A percentile compares a stretch with the other conserved stretches of the same genome.
phyloP scores from a whole-genome alignment of 2,113 vertebrate genomes.

The Morone chrysops region DNA sequence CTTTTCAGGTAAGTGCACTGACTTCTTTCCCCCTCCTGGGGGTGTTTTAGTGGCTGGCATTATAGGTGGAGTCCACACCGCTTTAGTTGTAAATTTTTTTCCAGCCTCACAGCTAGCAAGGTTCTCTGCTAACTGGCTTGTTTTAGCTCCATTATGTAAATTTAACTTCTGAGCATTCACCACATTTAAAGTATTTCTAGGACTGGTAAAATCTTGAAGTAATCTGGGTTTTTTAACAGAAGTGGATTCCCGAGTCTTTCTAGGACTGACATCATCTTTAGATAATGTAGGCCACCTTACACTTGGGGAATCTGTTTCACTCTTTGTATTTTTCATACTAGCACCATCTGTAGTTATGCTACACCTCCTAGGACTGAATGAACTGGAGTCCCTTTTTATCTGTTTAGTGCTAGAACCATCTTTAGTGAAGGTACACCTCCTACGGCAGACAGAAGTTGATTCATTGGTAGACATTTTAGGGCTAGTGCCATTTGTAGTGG shows the following conservation, averaged over 20 bases:
- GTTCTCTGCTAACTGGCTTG: not conserved
- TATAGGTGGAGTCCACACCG: conserved; percentile 63
- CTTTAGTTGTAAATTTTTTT: conserved; percentile 26
- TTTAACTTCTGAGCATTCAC: conserved; percentile 27
- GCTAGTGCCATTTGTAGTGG: not conserved
- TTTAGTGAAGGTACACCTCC: conserved; percentile 9
- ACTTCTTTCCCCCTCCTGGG: not conserved
- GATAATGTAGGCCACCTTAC: not conserved
- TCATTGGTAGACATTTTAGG: not conserved
- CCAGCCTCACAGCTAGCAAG: not conserved
- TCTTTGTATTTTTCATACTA: not conserved
- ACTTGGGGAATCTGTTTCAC: not conserved
- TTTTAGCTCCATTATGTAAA: not conserved
- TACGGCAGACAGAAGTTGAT: not conserved
- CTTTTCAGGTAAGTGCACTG: not conserved
- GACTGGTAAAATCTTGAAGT: not conserved
- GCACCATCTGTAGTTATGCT: not conserved
- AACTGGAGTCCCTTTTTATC: conserved; percentile 15
- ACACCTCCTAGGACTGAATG: not conserved
- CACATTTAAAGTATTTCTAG: not conserved
- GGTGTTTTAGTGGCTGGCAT: conserved; percentile 4
- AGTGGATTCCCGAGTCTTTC: not conserved
- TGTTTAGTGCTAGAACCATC: not conserved
- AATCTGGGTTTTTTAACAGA: conserved; percentile 43
- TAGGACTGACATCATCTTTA: not conserved